These are phyloP conservation scores for Sebastes diploproa DNA, from an alignment of 2,797 vertebrate species.

Conservation along the genomic window DNA sequence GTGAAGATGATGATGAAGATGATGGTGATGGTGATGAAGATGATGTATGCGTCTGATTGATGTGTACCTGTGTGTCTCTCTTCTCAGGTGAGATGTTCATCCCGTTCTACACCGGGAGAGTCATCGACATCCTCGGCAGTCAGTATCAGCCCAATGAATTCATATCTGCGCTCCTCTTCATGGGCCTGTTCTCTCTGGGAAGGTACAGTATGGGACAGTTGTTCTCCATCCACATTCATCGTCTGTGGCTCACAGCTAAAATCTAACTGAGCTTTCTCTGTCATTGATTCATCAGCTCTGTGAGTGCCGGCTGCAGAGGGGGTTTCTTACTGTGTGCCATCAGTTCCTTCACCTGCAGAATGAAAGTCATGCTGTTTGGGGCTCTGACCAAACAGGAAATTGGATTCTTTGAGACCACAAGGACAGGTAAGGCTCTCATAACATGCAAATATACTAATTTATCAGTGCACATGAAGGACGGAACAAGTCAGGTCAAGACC, in stretches of 20 bases:
- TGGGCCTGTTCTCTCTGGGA: slow-evolving; percentile 82
- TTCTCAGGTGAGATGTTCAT: slow-evolving; percentile 84
- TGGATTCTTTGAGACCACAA: slow-evolving; percentile 77
- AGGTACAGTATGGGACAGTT: slow-evolving; percentile 63
- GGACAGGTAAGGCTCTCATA: slow-evolving; percentile 64
- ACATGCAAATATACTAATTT: background rate
- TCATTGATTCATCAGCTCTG: slow-evolving; percentile 56
- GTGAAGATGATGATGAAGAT: too few species aligned
- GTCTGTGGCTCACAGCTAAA: background rate
- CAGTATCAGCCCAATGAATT: slow-evolving; percentile 78
- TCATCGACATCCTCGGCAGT: slow-evolving; percentile 84
- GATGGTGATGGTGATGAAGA: too few species aligned
- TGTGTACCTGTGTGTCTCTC: background rate
- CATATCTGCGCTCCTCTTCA: slow-evolving; percentile 71
- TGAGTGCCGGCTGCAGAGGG: slow-evolving; percentile 76
- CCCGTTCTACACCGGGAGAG: slow-evolving; percentile 86
- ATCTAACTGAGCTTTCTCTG: background rate
- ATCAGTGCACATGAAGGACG: background rate
- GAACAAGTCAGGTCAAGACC: background rate
- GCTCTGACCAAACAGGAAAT: slow-evolving; percentile 78
- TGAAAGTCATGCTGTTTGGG: slow-evolving; percentile 72
- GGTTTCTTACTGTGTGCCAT: slow-evolving; percentile 71
- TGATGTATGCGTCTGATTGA: background rate
- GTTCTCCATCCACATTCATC: background rate
- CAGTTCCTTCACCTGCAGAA: slow-evolving; percentile 59